phyloP scores from a whole-genome alignment of 92 coral and sea anemone genomes.

The Actinernus sp. region DNA sequence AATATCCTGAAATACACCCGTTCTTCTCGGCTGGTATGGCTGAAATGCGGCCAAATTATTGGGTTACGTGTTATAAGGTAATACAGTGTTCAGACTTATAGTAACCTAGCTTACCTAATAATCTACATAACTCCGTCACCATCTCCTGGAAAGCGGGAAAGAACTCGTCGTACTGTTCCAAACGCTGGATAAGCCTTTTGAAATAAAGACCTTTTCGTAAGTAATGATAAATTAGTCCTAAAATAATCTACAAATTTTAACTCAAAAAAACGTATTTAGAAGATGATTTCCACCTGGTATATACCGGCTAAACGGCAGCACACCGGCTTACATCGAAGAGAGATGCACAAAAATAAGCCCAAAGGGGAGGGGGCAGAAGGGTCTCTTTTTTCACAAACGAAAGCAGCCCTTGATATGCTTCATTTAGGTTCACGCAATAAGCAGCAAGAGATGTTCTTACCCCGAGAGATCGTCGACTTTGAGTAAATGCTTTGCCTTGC shows the following conservation, averaged over 20 bases:
- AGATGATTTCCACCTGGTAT: too few species aligned
- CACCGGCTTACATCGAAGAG: too few species aligned
- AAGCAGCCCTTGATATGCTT: background rate
- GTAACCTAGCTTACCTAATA: conserved; percentile 64
- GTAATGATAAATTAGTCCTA: too few species aligned
- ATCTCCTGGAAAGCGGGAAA: conserved; percentile 94
- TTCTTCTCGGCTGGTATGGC: too few species aligned
- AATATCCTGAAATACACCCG: too few species aligned
- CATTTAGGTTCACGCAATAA: background rate
- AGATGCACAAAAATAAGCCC: too few species aligned
- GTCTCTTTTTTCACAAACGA: background rate
- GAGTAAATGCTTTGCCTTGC: conserved; percentile 89
- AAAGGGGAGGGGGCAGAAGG: too few species aligned
- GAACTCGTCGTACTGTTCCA: conserved; percentile 95
- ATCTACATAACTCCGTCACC: conserved; percentile 79
- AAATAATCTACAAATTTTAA: too few species aligned
- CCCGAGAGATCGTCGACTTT: conserved; percentile 91
- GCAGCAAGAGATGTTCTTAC: conserved; percentile 72
- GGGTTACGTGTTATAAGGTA: background rate
- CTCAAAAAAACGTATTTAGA: too few species aligned
- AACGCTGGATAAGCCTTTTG: conserved; percentile 85
- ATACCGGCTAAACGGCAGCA: too few species aligned
- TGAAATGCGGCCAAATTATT: too few species aligned
- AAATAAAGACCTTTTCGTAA: background rate
- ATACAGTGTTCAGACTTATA: too few species aligned